Percentiles rank a stretch among this genome's conserved stretches.
These are phyloP conservation scores for Muscidifurax raptorellus DNA, from an alignment of 1,140 invertebrate species.

Conservation along the genomic window DNA sequence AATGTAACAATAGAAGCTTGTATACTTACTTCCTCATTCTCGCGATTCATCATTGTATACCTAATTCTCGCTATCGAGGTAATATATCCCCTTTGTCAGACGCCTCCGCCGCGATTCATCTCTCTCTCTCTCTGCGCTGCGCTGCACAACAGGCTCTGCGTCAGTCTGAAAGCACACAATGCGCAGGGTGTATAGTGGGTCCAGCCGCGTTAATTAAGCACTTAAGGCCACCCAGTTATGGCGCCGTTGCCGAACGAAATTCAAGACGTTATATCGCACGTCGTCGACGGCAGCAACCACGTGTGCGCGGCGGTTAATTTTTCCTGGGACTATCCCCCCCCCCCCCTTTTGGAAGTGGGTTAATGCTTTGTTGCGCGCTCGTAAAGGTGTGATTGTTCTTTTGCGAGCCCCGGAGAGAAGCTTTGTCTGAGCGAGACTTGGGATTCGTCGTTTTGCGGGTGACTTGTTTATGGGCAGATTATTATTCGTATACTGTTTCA, in stretches of 20 bases:
- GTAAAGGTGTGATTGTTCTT: constrained; percentile 1
- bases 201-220: neutral
- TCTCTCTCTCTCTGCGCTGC: neutral
- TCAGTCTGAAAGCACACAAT: neutral
- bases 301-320: neutral
- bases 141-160: constrained; percentile 10
- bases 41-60: constrained; percentile 68
- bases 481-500: neutral
- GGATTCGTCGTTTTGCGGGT: neutral
- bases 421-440: too few relatives aligned
- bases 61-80: constrained; percentile 3
- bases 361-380: neutral
- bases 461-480: neutral
- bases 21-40: constrained; percentile 70
- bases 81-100: constrained; percentile 42
- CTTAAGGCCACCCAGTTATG: neutral
- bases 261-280: neutral
- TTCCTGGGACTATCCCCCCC: neutral
- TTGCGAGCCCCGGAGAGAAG: neutral
- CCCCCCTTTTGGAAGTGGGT: neutral
- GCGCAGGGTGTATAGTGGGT: neutral
- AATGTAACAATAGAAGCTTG: too few relatives aligned
- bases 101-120: constrained; percentile 34
- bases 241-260: neutral
- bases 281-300: too few relatives aligned